Evolutionary conservation across 2,888 invertebrate genomes (phyloP).

Genomic region (Cheilosia impressa): DNA sequence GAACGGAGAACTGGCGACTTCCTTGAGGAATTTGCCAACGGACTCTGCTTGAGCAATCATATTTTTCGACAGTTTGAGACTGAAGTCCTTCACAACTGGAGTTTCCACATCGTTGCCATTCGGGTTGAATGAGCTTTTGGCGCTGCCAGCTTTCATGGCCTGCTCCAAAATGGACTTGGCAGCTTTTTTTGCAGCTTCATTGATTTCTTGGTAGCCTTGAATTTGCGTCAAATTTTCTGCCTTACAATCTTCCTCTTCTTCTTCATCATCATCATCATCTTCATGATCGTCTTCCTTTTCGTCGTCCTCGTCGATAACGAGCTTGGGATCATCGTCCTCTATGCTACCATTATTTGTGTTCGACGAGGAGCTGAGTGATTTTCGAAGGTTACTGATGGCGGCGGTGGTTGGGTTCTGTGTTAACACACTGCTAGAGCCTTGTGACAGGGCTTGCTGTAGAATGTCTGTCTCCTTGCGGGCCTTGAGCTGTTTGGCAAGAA

Average conservation of each 20-base stretch:
- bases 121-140: constrained; percentile 30
- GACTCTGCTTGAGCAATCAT: constrained; percentile 85
- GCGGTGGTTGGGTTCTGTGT: constrained; percentile 34
- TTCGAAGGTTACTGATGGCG: constrained; percentile 63
- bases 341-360: constrained; percentile 80
- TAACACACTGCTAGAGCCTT: constrained; percentile 81
- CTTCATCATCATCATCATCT: constrained; percentile 67
- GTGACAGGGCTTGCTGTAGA: constrained; percentile 82
- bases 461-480: constrained; percentile 84
- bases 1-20: constrained; percentile 82
- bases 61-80: constrained; percentile 85
- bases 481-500: constrained; percentile 91
- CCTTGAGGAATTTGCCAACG: constrained; percentile 82
- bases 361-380: constrained; percentile 59
- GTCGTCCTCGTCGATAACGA: constrained; percentile 83
- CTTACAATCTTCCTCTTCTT: constrained; percentile 63
- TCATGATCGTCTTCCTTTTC: constrained; percentile 78
- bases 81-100: constrained; percentile 82
- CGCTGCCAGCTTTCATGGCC: constrained; percentile 81
- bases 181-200: constrained; percentile 84
- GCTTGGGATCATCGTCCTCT: constrained; percentile 85
- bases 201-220: constrained; percentile 84
- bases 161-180: constrained; percentile 86
- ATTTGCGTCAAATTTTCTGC: constrained; percentile 76
- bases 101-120: constrained; percentile 35